A percentile compares a stretch with the other conserved stretches of the same genome.
Evolutionary conservation across 2,888 invertebrate genomes (phyloP).

Genomic region (Nomada ferruginata): DNA sequence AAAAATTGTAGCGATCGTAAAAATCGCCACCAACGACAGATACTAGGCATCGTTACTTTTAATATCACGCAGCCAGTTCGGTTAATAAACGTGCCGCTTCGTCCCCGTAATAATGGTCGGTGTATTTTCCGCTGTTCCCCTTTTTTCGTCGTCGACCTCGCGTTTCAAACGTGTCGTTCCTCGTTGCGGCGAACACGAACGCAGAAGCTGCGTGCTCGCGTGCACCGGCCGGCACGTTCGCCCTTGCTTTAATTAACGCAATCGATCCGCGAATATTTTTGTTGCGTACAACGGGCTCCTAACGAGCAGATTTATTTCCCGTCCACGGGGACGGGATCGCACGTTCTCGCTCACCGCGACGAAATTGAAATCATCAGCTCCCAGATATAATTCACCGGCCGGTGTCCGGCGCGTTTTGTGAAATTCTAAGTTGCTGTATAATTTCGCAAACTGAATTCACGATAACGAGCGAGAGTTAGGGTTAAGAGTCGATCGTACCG

Average conservation of each 20-base stretch:
- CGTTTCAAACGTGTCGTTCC: not conserved
- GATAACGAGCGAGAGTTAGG: not conserved
- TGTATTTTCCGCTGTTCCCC: not conserved
- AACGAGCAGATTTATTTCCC: slow-evolving; percentile 34
- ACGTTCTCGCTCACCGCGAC: not conserved
- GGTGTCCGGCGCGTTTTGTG: too few relatives aligned
- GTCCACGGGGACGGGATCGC: not conserved
- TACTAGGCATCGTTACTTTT: slow-evolving; percentile 38
- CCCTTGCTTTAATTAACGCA: slow-evolving; percentile 38
- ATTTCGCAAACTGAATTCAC: not conserved
- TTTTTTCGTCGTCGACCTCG: not conserved
- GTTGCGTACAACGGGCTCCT: slow-evolving; percentile 3
- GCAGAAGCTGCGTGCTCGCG: slow-evolving; percentile 14
- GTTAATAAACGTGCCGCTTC: slow-evolving; percentile 21
- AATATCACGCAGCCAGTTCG: slow-evolving; percentile 10
- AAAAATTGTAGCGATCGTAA: slow-evolving; percentile 24
- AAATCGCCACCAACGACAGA: slow-evolving; percentile 25
- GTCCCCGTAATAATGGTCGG: slow-evolving; percentile 10
- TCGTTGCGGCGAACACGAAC: not conserved
- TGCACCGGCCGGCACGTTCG: slow-evolving; percentile 8
- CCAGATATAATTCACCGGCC: too few relatives aligned
- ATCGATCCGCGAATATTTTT: slow-evolving; percentile 37
- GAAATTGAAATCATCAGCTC: not conserved
- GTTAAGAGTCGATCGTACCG: not conserved
- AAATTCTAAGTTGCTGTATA: not conserved